Percentiles rank a stretch among this genome's conserved stretches.
phyloP scores from a whole-genome alignment of 2,797 vertebrate genomes.

The Bradypus variegatus region DNA sequence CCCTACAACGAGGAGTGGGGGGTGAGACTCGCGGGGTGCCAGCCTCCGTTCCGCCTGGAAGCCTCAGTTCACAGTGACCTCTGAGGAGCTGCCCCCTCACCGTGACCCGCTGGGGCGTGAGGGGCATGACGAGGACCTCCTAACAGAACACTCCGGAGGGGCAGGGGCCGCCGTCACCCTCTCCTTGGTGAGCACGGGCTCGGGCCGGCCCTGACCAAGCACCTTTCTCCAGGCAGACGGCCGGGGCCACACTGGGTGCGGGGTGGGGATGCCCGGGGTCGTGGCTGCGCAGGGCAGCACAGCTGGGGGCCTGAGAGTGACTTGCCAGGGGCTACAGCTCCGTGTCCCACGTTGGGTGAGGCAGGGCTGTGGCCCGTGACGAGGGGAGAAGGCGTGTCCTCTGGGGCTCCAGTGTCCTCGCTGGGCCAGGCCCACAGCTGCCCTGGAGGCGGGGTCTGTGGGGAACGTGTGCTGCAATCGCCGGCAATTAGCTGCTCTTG shows the following conservation, averaged over 20 bases:
- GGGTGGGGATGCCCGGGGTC: background rate
- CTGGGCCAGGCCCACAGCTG: background rate
- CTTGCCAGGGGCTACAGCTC: background rate
- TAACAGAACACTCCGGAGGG: background rate
- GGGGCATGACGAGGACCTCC: background rate
- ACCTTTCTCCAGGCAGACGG: background rate
- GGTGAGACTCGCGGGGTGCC: too few relatives aligned
- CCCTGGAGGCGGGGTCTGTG: too few relatives aligned
- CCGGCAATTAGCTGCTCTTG: accelerated
- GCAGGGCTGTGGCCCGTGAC: background rate
- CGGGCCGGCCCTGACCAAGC: too few relatives aligned
- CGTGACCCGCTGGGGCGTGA: background rate
- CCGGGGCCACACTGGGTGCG: background rate
- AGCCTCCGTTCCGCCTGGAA: too few relatives aligned
- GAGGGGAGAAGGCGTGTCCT: background rate
- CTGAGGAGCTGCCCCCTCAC: background rate
- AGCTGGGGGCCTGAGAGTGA: background rate
- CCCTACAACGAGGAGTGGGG: too few relatives aligned
- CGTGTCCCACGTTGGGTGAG: background rate
- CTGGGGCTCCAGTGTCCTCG: background rate
- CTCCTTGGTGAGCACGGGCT: background rate
- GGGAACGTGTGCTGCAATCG: background rate
- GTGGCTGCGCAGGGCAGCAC: background rate
- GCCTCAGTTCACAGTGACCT: background rate
- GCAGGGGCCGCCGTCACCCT: background rate